Evolutionary conservation across 2,888 invertebrate genomes (phyloP).

Genomic region (Argyresthia goedartella): DNA sequence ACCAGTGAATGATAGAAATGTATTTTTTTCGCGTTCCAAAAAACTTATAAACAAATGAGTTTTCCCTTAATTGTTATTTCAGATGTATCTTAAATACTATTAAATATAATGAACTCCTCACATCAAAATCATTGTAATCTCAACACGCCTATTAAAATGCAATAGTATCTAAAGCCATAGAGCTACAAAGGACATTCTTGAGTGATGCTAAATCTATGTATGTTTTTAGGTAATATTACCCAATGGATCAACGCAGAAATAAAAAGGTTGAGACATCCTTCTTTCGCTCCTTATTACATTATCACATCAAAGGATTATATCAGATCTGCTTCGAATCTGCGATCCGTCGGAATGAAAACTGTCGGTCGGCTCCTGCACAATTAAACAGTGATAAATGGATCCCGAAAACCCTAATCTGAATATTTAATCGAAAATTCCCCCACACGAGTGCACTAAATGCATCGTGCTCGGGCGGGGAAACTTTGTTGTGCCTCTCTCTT

Average conservation of each 20-base stretch:
- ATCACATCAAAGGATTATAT: constrained; percentile 59
- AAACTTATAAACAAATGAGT: too few relatives aligned
- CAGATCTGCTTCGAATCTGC: background rate
- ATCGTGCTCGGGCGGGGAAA: background rate
- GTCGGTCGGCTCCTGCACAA: constrained; percentile 51
- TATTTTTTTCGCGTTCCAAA: too few relatives aligned
- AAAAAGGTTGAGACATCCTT: background rate
- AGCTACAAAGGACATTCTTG: too few relatives aligned
- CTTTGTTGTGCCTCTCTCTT: background rate
- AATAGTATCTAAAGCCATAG: too few relatives aligned
- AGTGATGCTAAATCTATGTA: too few relatives aligned
- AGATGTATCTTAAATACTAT: too few relatives aligned
- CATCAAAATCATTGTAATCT: too few relatives aligned
- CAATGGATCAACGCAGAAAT: background rate
- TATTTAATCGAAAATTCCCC: constrained; percentile 69
- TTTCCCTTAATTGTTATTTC: too few relatives aligned
- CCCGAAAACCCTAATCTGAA: constrained; percentile 69
- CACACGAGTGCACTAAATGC: constrained; percentile 21
- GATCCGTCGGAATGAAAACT: constrained; percentile 38
- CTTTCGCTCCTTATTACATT: constrained; percentile 42
- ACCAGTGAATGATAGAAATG: too few relatives aligned
- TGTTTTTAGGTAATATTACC: too few relatives aligned
- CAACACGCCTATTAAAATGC: too few relatives aligned
- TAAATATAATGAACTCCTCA: too few relatives aligned
- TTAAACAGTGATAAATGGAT: constrained; percentile 67